Evolutionary conservation across 2,113 vertebrate genomes (phyloP).

Genomic region (Macroglossus sobrinus): DNA sequence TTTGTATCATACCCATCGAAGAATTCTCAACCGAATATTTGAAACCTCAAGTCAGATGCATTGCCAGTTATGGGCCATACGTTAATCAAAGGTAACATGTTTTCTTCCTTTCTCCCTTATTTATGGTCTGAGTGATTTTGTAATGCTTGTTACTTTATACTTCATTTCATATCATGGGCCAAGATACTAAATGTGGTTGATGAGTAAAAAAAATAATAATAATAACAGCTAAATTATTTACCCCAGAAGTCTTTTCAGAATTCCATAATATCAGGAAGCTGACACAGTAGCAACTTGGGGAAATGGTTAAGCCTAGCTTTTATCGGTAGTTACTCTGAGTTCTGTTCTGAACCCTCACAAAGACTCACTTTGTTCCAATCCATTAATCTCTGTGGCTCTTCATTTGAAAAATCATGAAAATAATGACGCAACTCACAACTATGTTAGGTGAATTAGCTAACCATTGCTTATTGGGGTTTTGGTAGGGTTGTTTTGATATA

Average conservation of each 20-base stretch:
- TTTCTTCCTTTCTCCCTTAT: neutral
- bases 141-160: conserved; percentile 8
- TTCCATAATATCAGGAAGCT: neutral
- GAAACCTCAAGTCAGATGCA: conserved; percentile 88
- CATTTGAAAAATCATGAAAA: conserved; percentile 8
- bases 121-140: neutral
- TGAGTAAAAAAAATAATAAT: neutral
- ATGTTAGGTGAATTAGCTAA: neutral
- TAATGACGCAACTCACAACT: neutral
- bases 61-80: conserved; percentile 84
- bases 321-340: neutral
- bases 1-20: conserved; percentile 88
- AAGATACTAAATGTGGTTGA: neutral
- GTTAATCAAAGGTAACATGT: conserved; percentile 77
- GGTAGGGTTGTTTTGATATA: neutral
- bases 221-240: neutral
- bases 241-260: neutral
- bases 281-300: neutral
- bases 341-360: neutral
- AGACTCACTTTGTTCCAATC: neutral
- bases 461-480: neutral
- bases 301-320: neutral
- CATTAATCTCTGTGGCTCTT: conserved; percentile 22
- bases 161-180: neutral
- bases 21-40: conserved; percentile 90